Conservation (phyloP, 2,888 invertebrate species). For the Gryllus longicercus region DNA sequence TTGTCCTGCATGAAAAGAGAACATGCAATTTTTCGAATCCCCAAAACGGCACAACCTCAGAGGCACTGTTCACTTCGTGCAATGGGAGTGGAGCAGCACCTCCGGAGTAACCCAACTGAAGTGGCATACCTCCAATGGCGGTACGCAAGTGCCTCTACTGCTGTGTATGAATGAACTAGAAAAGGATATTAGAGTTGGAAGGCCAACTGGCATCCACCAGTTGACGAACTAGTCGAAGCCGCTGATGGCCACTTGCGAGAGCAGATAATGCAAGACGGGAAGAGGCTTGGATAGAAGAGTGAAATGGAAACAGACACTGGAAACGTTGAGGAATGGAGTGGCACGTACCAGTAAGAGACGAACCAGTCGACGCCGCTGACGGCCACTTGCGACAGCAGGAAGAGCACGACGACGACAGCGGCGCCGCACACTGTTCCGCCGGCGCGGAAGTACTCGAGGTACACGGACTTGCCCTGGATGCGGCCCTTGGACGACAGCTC, state of each 20-base stretch:
- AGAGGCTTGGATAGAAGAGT: too few relatives aligned
- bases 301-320: too few relatives aligned
- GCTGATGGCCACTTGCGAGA: too few relatives aligned
- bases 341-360: conserved; percentile 64
- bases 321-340: conserved; percentile 27
- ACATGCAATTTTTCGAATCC: too few relatives aligned
- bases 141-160: too few relatives aligned
- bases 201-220: conserved; percentile 52
- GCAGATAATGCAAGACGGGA: conserved; percentile 44
- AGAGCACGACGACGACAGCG: conserved; percentile 50
- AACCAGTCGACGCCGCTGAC: conserved; percentile 70
- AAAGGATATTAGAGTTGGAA: too few relatives aligned
- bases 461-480: conserved; percentile 53
- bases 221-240: conserved; percentile 67
- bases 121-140: too few relatives aligned
- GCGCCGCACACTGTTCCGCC: conserved; percentile 58
- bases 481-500: background rate
- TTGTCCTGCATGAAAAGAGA: conserved; percentile 30
- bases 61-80: too few relatives aligned
- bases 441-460: conserved; percentile 50
- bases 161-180: too few relatives aligned
- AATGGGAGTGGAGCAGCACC: too few relatives aligned
- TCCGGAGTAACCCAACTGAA: too few relatives aligned
- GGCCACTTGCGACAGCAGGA: conserved; percentile 59
- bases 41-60: too few relatives aligned